Evolutionary conservation across 2,888 invertebrate species (phyloP), one percentile per base, ranked within the genome.

Genomic region (Fragum sueziense): DNA sequence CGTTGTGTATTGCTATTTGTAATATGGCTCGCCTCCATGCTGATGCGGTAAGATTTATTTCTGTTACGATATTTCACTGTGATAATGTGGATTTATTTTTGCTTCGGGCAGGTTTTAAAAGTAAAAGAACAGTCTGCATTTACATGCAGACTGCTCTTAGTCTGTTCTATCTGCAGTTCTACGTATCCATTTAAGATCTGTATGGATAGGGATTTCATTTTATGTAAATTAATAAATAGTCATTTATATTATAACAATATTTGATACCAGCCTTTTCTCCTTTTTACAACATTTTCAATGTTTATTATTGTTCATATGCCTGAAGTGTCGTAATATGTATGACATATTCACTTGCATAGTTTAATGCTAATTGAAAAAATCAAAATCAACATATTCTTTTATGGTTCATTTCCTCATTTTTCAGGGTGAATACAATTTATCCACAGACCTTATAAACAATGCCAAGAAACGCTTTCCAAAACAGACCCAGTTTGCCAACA

Each of bases 1-100:
- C 96, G 17, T 94, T 95, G 20, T 96, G 96, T 90, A 95, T 96
- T 86, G 95, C 96, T 0, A 93, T 96, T 67, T 95, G 96, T 85
- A 96, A 95, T 89, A 92, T 96, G 33, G 95, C 96, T 0, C 94
- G 94, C 77, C 93, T 94, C 74, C 93, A 95, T 80, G 93, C 95
- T 31, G 91, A 93, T 74, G 91, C 94, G 91, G 95, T 93, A 86
- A 57, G 70, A 54, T 33, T 54, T 1, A 37, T 37, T 37, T 37
- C n/a, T n/a, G n/a, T n/a, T n/a, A n/a, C n/a, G n/a, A n/a, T n/a
- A n/a, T n/a, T n/a, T n/a, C n/a, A n/a, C n/a, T n/a, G n/a, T n/a
- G n/a, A n/a, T n/a, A n/a, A n/a, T n/a, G n/a, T n/a, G n/a, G n/a
- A n/a, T 41, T 17, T 41, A 11, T 41, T 41, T 41, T 11, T 41